Percentiles rank a stretch among this genome's conserved stretches.
Evolutionary conservation across 2,888 invertebrate genomes (phyloP).

Genomic region (Endomychus coccineus): DNA sequence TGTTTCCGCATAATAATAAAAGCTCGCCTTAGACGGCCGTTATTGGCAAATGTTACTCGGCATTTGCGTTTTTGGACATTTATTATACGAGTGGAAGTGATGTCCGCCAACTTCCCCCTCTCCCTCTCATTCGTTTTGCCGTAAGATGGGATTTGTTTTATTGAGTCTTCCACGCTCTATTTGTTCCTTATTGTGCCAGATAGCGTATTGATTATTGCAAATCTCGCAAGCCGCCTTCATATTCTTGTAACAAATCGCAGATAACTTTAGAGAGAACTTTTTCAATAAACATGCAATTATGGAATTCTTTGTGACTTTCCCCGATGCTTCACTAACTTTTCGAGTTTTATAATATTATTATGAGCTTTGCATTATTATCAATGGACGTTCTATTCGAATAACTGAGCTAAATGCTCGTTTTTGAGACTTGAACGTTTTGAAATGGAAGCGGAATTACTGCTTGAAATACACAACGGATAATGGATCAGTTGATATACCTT

Average conservation of each 20-base stretch:
- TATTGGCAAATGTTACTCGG: constrained; percentile 45
- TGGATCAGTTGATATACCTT: too few relatives aligned
- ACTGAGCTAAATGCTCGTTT: too few relatives aligned
- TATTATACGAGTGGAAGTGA: constrained; percentile 40
- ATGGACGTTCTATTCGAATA: too few relatives aligned
- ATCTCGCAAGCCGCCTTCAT: constrained; percentile 13
- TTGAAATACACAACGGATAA: too few relatives aligned
- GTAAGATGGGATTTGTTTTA: constrained; percentile 44
- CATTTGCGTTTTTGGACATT: constrained; percentile 45
- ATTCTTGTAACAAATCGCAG: constrained; percentile 11
- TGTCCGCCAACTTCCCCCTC: constrained; percentile 30
- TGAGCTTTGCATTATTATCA: too few relatives aligned
- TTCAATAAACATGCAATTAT: constrained; percentile 9
- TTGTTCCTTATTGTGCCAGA: constrained; percentile 43
- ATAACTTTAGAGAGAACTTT: constrained; percentile 12
- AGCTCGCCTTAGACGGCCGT: constrained; percentile 43
- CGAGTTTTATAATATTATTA: background rate
- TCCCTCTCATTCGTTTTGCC: constrained; percentile 19
- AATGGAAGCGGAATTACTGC: too few relatives aligned
- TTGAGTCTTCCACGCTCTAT: constrained; percentile 43
- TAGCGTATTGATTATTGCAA: constrained; percentile 36
- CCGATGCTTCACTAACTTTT: background rate
- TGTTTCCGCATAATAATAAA: constrained; percentile 59
- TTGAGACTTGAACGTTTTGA: too few relatives aligned
- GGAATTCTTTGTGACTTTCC: constrained; percentile 8